A percentile compares a stretch with the other conserved stretches of the same genome.
phyloP scores from a whole-genome alignment of 1,140 invertebrate genomes.

The Drosophila orena region DNA sequence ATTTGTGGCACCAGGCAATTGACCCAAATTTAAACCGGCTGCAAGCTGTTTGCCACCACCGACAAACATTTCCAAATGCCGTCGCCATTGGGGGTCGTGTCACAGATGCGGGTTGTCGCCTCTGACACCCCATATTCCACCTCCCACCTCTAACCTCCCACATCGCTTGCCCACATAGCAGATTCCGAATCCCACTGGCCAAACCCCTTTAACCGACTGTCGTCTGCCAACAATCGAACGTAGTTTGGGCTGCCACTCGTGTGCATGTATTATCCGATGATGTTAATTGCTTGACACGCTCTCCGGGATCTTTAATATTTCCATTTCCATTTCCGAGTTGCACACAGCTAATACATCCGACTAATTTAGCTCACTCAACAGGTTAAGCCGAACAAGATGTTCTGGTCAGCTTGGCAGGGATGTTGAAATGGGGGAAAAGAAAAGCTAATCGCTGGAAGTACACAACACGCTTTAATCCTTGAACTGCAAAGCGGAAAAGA shows the following conservation, averaged over 20 bases:
- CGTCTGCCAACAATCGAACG: slow-evolving; percentile 10
- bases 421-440: background rate
- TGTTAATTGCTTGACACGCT: slow-evolving; percentile 39
- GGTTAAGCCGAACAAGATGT: slow-evolving; percentile 40
- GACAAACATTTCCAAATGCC: slow-evolving; percentile 45
- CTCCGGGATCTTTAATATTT: slow-evolving; percentile 33
- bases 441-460: slow-evolving; percentile 8
- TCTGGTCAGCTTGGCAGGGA: background rate
- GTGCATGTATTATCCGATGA: slow-evolving; percentile 18
- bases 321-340: slow-evolving; percentile 5
- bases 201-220: slow-evolving; percentile 2
- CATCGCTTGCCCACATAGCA: background rate
- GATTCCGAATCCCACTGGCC: background rate
- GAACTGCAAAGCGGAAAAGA: slow-evolving; percentile 41
- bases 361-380: slow-evolving; percentile 22
- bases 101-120: slow-evolving; percentile 25
- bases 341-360: slow-evolving; percentile 25
- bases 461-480: slow-evolving; percentile 45
- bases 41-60: slow-evolving; percentile 63
- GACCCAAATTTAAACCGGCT: slow-evolving; percentile 80
- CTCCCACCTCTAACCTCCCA: background rate
- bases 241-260: background rate
- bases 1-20: slow-evolving; percentile 75
- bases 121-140: slow-evolving; percentile 10
- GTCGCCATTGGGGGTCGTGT: slow-evolving; percentile 4